Evolutionary conservation across 2,888 invertebrate species (phyloP).

Genomic region (Erebia palarica): DNA sequence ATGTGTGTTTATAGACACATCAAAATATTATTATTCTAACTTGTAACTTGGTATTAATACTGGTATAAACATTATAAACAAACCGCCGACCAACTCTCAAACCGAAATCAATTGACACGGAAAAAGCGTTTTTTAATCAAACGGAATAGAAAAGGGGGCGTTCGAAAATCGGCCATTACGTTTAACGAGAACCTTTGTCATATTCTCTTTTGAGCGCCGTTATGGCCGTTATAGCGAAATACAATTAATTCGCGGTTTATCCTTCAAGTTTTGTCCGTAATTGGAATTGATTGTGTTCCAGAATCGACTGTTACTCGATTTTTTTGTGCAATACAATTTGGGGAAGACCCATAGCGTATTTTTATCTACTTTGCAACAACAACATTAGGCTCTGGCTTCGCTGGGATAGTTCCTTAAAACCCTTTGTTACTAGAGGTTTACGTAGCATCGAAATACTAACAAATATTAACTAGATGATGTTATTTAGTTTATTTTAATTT

Average conservation of each 20-base stretch:
- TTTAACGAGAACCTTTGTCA: conserved; percentile 77
- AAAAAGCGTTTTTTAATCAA: conserved; percentile 74
- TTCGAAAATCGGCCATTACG: conserved; percentile 70
- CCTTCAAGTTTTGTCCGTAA: conserved; percentile 39
- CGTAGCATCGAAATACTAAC: too few relatives aligned
- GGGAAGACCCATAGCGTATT: neutral
- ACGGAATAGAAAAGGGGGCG: conserved; percentile 67
- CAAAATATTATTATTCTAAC: too few relatives aligned
- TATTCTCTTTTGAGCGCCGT: conserved; percentile 69
- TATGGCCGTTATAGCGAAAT: conserved; percentile 34
- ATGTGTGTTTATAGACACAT: too few relatives aligned
- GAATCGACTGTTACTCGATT: neutral
- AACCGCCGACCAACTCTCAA: conserved; percentile 52
- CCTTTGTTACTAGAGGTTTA: too few relatives aligned
- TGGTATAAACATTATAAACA: neutral
- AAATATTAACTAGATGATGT: too few relatives aligned
- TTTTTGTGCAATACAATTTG: conserved; percentile 1
- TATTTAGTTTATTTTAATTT: too few relatives aligned
- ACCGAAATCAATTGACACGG: conserved; percentile 72
- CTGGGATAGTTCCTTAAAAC: too few relatives aligned
- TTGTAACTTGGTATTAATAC: neutral
- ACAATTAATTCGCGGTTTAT: conserved; percentile 45
- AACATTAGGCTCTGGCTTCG: too few relatives aligned
- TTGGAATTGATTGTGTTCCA: conserved; percentile 42
- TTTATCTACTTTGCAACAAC: too few relatives aligned